Evolutionary conservation across 2,797 vertebrate genomes (phyloP).

Genomic region (Neopelma chrysocephalum): DNA sequence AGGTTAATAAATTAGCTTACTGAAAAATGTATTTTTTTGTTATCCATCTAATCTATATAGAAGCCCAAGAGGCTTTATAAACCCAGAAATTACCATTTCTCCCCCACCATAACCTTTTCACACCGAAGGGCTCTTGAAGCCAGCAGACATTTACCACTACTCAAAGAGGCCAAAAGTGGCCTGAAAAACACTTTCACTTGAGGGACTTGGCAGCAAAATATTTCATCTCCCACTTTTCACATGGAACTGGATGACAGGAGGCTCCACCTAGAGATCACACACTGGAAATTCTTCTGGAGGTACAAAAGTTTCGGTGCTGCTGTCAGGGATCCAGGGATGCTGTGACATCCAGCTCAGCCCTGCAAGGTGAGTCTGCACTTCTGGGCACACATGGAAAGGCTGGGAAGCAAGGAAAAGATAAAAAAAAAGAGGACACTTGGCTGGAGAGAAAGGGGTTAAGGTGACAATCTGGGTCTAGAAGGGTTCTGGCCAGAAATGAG

Average conservation of each 20-base stretch:
- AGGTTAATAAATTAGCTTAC: background rate
- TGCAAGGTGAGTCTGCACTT: accelerated
- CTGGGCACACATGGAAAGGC: background rate
- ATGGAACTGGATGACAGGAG: accelerated
- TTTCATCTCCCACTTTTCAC: background rate
- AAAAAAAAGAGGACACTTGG: accelerated
- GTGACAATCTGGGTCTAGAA: background rate
- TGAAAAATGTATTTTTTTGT: background rate
- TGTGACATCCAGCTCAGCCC: background rate
- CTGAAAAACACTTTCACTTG: background rate
- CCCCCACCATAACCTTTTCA: accelerated
- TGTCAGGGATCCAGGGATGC: background rate
- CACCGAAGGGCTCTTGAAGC: background rate
- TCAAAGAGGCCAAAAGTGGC: background rate
- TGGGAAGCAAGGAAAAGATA: background rate
- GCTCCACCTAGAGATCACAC: background rate
- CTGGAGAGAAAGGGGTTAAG: background rate
- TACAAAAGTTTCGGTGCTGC: accelerated
- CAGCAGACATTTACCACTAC: background rate
- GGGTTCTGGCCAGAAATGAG: background rate
- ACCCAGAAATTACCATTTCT: background rate
- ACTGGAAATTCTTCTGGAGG: background rate
- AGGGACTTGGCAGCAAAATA: background rate
- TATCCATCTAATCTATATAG: background rate
- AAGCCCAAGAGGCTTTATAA: background rate